These are phyloP conservation scores for Fringilla coelebs DNA, from an alignment of 2,797 vertebrate species.

Conservation along the genomic window DNA sequence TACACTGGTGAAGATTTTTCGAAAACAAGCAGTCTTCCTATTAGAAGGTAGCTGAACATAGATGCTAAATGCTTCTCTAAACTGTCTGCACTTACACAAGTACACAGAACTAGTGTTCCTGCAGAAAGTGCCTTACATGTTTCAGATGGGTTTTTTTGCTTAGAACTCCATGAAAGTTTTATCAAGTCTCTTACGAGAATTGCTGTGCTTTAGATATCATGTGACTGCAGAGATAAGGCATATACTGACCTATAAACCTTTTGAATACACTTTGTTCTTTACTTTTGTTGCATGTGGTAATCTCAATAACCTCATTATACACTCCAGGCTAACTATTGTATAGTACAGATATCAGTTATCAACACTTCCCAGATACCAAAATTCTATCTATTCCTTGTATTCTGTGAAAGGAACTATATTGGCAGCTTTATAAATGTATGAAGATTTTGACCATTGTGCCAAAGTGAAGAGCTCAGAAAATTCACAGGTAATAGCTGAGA, in stretches of 20 bases:
- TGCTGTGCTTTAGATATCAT: background rate
- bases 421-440: background rate
- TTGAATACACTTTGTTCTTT: background rate
- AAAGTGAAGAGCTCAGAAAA: background rate
- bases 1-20: slow-evolving; percentile 90
- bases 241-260: background rate
- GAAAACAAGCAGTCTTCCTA: slow-evolving; percentile 91
- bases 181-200: background rate
- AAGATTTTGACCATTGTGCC: background rate
- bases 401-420: background rate
- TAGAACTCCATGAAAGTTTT: background rate
- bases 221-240: background rate
- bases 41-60: slow-evolving; percentile 85
- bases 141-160: background rate
- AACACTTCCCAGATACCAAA: background rate
- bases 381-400: background rate
- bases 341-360: background rate
- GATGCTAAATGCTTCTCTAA: slow-evolving; percentile 30
- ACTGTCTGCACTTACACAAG: background rate
- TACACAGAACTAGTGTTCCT: background rate
- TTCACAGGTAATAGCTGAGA: background rate
- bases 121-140: background rate
- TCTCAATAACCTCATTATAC: background rate
- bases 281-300: background rate
- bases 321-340: background rate